phyloP scores from a whole-genome alignment of 2,797 vertebrate genomes.

The Mus spretus region DNA sequence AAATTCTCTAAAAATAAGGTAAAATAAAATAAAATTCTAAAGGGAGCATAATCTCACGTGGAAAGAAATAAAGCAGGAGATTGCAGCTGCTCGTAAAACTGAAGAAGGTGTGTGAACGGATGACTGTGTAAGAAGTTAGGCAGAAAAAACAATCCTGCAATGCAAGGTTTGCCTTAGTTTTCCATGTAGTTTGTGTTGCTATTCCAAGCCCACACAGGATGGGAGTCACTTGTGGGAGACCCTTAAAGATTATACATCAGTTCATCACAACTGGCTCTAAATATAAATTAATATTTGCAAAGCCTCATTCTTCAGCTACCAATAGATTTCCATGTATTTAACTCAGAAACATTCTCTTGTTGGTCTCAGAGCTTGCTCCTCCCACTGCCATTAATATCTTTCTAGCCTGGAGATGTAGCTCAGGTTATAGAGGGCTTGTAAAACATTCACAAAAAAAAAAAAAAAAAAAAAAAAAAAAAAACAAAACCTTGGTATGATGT shows the following conservation, averaged over 20 bases:
- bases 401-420: neutral
- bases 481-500: too few species aligned
- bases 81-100: constrained; percentile 67
- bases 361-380: neutral
- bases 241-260: neutral
- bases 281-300: neutral
- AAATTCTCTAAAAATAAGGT: constrained; percentile 54
- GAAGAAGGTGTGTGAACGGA: constrained; percentile 54
- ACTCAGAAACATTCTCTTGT: neutral
- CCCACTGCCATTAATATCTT: neutral
- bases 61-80: constrained; percentile 29
- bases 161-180: constrained; percentile 46
- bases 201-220: constrained; percentile 11
- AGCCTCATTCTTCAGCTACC: neutral
- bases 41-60: neutral
- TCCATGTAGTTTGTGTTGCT: constrained; percentile 4
- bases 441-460: neutral
- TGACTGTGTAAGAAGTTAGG: constrained; percentile 54
- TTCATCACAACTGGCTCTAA: neutral
- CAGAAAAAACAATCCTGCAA: constrained; percentile 65
- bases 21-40: constrained; percentile 67
- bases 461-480: neutral
- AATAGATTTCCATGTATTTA: neutral
- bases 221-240: too few species aligned
- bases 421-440: neutral